phyloP scores from a whole-genome alignment of 2,797 vertebrate species.

The Hippocampus kuda region DNA sequence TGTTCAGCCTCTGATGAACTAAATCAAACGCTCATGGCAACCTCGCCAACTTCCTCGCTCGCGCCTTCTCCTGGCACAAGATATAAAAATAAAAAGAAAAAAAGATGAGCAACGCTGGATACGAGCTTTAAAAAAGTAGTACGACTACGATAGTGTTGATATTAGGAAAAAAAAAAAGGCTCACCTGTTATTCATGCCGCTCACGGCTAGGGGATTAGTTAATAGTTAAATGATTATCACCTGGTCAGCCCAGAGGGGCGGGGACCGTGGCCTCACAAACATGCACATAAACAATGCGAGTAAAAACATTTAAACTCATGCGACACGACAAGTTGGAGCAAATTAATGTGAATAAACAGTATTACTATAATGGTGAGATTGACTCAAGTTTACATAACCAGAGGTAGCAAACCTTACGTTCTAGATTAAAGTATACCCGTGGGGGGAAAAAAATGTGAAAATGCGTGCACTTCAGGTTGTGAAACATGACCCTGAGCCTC shows the following conservation, averaged over 20 bases:
- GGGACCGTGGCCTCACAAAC: neutral
- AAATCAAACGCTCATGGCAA: neutral
- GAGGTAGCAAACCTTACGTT: no score
- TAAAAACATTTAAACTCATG: neutral
- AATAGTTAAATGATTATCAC: constrained; percentile 23
- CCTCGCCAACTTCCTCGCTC: neutral
- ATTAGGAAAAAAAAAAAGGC: neutral
- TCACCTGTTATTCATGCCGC: neutral
- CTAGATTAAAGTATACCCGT: no score
- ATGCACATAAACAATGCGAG: neutral
- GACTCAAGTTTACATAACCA: no score
- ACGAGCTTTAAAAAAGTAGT: neutral
- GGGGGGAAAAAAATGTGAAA: no score
- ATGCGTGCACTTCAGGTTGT: no score
- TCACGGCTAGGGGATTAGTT: constrained; percentile 20
- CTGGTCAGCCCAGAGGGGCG: constrained; percentile 22
- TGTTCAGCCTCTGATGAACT: neutral
- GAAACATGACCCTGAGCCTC: no score
- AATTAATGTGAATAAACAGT: neutral
- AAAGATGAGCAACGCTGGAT: neutral
- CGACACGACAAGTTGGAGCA: neutral
- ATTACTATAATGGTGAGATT: no score
- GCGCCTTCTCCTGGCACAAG: neutral
- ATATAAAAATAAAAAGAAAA: neutral
- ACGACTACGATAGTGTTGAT: neutral